phyloP scores from a whole-genome alignment of 35 echinoderm and acorn worm genomes.

The Apostichopus californicus region DNA sequence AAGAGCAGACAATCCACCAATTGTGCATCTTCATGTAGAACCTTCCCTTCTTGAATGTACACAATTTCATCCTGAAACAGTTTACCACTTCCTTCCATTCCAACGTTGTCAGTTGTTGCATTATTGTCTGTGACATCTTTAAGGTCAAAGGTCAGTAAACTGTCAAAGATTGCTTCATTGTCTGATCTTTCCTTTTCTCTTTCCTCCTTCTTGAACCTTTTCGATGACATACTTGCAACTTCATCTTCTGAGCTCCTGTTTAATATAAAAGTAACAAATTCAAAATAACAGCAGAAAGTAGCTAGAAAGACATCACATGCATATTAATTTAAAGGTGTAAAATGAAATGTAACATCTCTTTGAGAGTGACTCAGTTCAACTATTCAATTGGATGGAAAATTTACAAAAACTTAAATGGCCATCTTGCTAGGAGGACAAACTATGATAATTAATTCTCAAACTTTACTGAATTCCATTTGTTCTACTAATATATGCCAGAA shows the following conservation, averaged over 20 bases:
- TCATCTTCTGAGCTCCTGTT: neutral
- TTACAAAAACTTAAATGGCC: too few species aligned
- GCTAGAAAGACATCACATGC: too few species aligned
- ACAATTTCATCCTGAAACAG: conserved; percentile 3
- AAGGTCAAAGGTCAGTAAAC: neutral
- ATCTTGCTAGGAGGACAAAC: too few species aligned
- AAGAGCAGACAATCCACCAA: conserved; percentile 20
- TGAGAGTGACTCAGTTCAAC: too few species aligned
- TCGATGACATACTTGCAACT: neutral
- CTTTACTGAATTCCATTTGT: too few species aligned
- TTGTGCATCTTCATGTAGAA: neutral
- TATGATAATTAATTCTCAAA: too few species aligned
- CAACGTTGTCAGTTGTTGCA: neutral
- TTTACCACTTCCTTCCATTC: neutral
- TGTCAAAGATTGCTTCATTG: conserved; percentile 17
- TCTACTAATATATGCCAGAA: too few species aligned
- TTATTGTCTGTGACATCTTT: neutral
- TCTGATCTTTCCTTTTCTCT: neutral
- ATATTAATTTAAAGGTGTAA: too few species aligned
- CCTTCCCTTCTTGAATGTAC: neutral
- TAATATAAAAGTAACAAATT: neutral
- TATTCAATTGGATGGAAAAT: too few species aligned
- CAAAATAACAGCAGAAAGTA: neutral
- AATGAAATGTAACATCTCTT: too few species aligned
- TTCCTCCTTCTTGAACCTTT: conserved; percentile 11